Evolutionary conservation across 2,113 vertebrate genomes (phyloP).

Genomic region (Dendropsophus ebraccatus): DNA sequence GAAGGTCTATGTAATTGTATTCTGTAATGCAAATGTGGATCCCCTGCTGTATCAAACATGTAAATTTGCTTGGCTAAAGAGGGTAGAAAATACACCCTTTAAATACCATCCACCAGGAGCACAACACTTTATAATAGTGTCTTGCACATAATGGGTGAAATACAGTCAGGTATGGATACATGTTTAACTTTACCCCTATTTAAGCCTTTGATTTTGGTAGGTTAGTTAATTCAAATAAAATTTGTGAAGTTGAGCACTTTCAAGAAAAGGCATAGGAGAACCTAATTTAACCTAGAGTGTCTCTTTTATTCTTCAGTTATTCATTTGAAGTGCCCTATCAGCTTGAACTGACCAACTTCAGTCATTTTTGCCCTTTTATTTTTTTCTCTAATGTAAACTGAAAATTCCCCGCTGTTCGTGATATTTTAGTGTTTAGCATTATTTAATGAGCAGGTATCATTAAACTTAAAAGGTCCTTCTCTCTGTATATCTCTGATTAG

Average conservation of each 20-base stretch:
- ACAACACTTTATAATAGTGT: constrained; percentile 75
- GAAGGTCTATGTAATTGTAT: constrained; percentile 62
- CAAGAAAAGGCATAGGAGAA: constrained; percentile 85
- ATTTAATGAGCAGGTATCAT: constrained; percentile 95
- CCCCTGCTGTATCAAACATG: constrained; percentile 66
- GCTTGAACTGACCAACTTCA: constrained; percentile 98
- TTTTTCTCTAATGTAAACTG: constrained; percentile 96
- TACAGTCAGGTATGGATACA: constrained; percentile 88
- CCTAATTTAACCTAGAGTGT: constrained; percentile 98
- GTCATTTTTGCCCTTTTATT: constrained; percentile 94
- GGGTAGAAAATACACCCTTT: constrained; percentile 65
- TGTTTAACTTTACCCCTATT: constrained; percentile 92
- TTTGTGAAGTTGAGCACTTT: constrained; percentile 89
- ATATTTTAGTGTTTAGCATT: constrained; percentile 92
- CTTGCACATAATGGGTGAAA: constrained; percentile 90
- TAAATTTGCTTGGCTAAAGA: constrained; percentile 64
- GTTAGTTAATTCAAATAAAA: constrained; percentile 95
- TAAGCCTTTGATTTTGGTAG: constrained; percentile 91
- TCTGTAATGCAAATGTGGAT: constrained; percentile 63
- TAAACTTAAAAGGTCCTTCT: constrained; percentile 88
- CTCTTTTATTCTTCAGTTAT: constrained; percentile 88
- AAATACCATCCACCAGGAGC: constrained; percentile 64
- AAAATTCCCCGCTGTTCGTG: constrained; percentile 89
- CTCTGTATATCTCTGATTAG: constrained; percentile 82
- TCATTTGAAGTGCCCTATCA: constrained; percentile 97